phyloP scores from a whole-genome alignment of 2,888 invertebrate genomes.

The Nomada fucata region DNA sequence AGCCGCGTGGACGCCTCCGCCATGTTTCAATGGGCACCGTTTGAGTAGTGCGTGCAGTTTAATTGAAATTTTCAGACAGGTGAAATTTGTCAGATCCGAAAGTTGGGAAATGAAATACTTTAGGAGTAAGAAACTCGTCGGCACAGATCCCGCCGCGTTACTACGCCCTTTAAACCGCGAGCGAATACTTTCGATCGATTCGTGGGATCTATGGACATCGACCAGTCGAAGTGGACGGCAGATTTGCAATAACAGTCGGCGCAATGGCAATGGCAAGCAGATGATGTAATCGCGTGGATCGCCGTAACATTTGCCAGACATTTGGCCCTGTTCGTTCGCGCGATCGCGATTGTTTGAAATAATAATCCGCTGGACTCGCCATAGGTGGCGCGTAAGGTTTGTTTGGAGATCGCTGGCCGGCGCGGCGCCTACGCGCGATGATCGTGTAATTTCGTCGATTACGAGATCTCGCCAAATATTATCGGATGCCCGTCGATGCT shows the following conservation, averaged over 20 bases:
- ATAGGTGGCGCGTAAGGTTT: conserved; percentile 71
- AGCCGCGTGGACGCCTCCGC: no score
- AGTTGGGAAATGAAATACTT: no score
- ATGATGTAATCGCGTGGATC: conserved; percentile 53
- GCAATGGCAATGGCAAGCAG: conserved; percentile 53
- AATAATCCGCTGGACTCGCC: conserved; percentile 71
- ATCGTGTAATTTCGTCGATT: conserved; percentile 72
- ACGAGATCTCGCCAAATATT: conserved; percentile 76
- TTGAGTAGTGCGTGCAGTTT: no score
- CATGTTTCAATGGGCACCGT: no score
- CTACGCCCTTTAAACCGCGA: neutral
- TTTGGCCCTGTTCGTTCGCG: conserved; percentile 44
- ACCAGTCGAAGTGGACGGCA: neutral
- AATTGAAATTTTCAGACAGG: no score
- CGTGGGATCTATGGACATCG: neutral
- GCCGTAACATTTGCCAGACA: conserved; percentile 71
- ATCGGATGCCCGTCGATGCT: conserved; percentile 72
- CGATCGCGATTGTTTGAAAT: conserved; percentile 68
- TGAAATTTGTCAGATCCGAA: no score
- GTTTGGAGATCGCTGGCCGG: conserved; percentile 65
- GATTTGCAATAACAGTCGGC: conserved; percentile 46
- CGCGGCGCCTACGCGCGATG: conserved; percentile 70
- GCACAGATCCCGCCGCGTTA: no score
- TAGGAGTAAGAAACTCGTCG: no score
- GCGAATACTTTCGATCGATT: neutral